These are phyloP conservation scores for Nasonovia ribisnigri DNA, from an alignment of 2,888 invertebrate species.

Conservation along the genomic window DNA sequence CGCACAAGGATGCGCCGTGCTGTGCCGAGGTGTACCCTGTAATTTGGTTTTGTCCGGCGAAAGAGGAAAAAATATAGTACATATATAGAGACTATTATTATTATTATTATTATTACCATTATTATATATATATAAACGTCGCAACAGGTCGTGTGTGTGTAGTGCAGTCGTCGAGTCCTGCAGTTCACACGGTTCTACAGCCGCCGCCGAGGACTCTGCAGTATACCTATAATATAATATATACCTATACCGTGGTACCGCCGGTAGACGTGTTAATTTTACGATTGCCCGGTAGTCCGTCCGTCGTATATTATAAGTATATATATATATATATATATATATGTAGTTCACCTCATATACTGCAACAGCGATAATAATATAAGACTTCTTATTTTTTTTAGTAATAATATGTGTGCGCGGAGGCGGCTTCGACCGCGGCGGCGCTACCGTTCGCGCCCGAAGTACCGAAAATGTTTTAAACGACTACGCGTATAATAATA, in stretches of 20 bases:
- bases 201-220: neutral
- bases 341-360: neutral
- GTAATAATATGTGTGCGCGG: neutral
- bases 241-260: neutral
- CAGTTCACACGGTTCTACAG: slow-evolving; percentile 33
- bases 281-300: slow-evolving; percentile 30
- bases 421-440: neutral
- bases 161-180: neutral
- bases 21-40: neutral
- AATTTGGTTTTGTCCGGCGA: slow-evolving; percentile 22
- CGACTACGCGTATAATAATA: neutral
- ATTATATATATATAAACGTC: neutral
- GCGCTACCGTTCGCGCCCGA: slow-evolving; percentile 11
- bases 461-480: slow-evolving; percentile 30
- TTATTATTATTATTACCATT: neutral
- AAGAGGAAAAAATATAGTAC: neutral
- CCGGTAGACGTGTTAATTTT: slow-evolving; percentile 27
- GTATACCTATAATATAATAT: neutral
- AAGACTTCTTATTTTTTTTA: neutral
- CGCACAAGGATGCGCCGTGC: neutral
- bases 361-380: too few relatives aligned
- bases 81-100: neutral
- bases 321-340: neutral
- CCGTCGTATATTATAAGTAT: neutral
- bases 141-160: neutral